Percentiles rank a stretch among this genome's conserved stretches.
phyloP scores from a whole-genome alignment of 1,140 invertebrate genomes.

The Cryptotermes secundus region DNA sequence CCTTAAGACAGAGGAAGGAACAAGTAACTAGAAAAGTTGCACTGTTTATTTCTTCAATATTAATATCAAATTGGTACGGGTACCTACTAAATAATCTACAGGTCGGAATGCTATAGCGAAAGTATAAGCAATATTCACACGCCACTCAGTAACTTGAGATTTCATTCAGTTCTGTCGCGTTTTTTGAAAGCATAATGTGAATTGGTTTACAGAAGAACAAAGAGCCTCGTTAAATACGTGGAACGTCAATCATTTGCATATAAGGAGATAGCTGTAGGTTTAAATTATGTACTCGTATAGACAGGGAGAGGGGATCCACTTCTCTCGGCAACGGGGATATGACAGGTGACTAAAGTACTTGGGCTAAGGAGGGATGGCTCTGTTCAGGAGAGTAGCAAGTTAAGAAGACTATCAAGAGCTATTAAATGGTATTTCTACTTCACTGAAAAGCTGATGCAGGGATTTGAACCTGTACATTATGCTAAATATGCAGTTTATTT shows the following conservation, averaged over 20 bases:
- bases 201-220: slow-evolving; percentile 12
- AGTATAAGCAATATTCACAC: background rate
- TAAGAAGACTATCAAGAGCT: too few relatives aligned
- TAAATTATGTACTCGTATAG: background rate
- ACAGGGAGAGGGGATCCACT: background rate
- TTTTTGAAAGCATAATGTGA: background rate
- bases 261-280: background rate
- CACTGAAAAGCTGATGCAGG: too few relatives aligned
- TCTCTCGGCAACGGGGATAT: background rate
- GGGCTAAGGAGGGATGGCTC: background rate
- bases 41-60: too few relatives aligned
- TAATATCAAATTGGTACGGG: too few relatives aligned
- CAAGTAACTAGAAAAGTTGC: too few relatives aligned
- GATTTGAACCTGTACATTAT: too few relatives aligned
- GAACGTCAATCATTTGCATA: background rate
- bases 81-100: too few relatives aligned
- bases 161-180: background rate
- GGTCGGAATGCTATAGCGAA: background rate
- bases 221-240: background rate
- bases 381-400: too few relatives aligned
- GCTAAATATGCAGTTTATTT: too few relatives aligned
- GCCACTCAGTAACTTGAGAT: background rate
- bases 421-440: too few relatives aligned
- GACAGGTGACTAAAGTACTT: background rate
- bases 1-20: too few relatives aligned